Evolutionary conservation across 2,113 vertebrate species (phyloP), one percentile per base, ranked within the genome.

Genomic region (Melierax canorus): DNA sequence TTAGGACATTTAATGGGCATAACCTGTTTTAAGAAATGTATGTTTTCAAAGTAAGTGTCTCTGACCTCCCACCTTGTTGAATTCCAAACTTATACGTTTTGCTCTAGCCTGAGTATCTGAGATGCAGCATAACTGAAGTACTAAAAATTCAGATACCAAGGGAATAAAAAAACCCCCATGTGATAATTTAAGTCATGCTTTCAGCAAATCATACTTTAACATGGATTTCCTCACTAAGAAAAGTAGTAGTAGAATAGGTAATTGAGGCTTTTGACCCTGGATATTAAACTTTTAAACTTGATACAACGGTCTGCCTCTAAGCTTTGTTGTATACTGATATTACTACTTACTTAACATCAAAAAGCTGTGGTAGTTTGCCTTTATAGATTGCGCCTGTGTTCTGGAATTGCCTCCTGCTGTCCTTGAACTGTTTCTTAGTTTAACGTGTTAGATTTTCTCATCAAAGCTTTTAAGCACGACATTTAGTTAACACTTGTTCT

Each of bases 371-470:
- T 98, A 91, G 95, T 98, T 98, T 96, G 95, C 95, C 94, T 98
- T 98, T 98, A 97, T 98, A 97, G 98, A 98, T 98, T 95, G 93
- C 0, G 97, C 95, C 96, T 98, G 97, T 97, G 94, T 97, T 97
- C 97, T 98, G 97, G 97, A 98, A 98, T 98, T 97, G 95, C 98
- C 97, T 98, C 98, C 97, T 95, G 98, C 95, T 98, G 97, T 97
- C 97, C 92, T 92, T 92, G 89, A 97, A 96, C 97, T 97, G 81
- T 97, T 98, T 95, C 94, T 98, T 98, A 83, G 84, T 95, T 97
- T 96, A 95, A 98, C 24, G 95, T 97, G 96, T 97, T 97, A 97
- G 91, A 97, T 97, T 97, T 98, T 98, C 96, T 98, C 96, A 97
- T 95, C 95, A 97, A 97, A 96, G 91, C 95, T 97, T 97, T 98